A percentile compares a stretch with the other conserved stretches of the same genome.
These are phyloP conservation scores for Sisor rabdophorus DNA, from an alignment of 2,113 vertebrate species.

Conservation along the genomic window DNA sequence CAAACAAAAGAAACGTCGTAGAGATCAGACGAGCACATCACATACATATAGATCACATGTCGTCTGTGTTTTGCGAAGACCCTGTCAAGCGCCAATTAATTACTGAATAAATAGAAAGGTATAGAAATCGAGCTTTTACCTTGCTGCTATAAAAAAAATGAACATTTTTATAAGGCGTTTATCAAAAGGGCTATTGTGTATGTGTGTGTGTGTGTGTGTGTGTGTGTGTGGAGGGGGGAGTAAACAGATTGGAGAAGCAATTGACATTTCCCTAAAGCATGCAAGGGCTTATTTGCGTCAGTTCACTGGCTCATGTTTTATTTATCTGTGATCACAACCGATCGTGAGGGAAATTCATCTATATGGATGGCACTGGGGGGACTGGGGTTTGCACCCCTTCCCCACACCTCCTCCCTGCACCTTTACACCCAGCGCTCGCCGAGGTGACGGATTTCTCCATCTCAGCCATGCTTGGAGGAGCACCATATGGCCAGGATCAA, in stretches of 20 bases:
- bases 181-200: conserved; percentile 64
- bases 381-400: conserved; percentile 42
- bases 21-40: conserved; percentile 13
- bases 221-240: conserved; percentile 63
- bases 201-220: conserved; percentile 60
- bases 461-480: conserved; percentile 72
- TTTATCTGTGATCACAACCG: conserved; percentile 72
- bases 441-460: conserved; percentile 74
- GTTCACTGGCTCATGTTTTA: conserved; percentile 70
- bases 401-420: conserved; percentile 46
- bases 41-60: conserved; percentile 15
- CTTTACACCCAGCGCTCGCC: conserved; percentile 66
- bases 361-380: conserved; percentile 63
- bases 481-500: conserved; percentile 79
- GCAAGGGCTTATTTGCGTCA: conserved; percentile 64
- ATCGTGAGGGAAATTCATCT: conserved; percentile 75
- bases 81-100: conserved; percentile 47
- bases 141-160: conserved; percentile 58
- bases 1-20: conserved; percentile 21
- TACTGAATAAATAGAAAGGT: conserved; percentile 29
- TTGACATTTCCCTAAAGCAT: conserved; percentile 69
- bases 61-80: conserved; percentile 10
- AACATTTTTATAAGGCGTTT: conserved; percentile 69
- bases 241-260: conserved; percentile 73
- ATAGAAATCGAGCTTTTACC: conserved; percentile 38